Conservation (phyloP, 2,888 invertebrate genomes). For the Aleiodes testaceus region DNA sequence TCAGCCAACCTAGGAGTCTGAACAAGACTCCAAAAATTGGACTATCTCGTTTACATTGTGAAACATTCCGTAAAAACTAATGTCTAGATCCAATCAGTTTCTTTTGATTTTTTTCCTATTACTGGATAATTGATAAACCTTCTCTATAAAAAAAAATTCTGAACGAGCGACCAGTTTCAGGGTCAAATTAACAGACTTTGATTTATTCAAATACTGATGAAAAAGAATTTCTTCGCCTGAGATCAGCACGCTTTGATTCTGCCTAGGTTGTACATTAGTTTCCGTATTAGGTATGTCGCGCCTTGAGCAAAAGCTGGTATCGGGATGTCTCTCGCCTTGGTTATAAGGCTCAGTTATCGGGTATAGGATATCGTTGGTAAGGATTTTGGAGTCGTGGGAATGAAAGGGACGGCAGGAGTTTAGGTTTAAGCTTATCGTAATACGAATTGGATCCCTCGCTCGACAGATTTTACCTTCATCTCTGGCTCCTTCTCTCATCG, state of each 20-base stretch:
- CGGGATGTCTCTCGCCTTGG: constrained; percentile 33
- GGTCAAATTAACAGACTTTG: too few relatives aligned
- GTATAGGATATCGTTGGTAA: constrained; percentile 11
- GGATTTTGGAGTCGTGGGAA: constrained; percentile 36
- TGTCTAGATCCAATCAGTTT: too few relatives aligned
- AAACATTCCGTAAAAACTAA: too few relatives aligned
- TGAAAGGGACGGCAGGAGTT: constrained; percentile 25
- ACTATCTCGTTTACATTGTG: too few relatives aligned
- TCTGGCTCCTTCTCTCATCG: constrained; percentile 4
- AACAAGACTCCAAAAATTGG: too few relatives aligned
- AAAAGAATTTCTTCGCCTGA: too few relatives aligned
- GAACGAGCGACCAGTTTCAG: too few relatives aligned
- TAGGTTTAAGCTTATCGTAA: constrained; percentile 49
- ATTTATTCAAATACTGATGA: neutral
- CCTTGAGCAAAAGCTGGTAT: constrained; percentile 59
- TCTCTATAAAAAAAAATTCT: too few relatives aligned
- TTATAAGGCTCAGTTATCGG: neutral
- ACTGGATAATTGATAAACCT: too few relatives aligned
- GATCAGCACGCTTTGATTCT: constrained; percentile 4
- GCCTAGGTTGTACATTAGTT: constrained; percentile 13
- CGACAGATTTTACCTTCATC: constrained; percentile 37
- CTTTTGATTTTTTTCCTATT: too few relatives aligned
- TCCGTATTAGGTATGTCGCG: constrained; percentile 36
- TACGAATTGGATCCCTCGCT: constrained; percentile 52
- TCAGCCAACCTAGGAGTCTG: too few relatives aligned